Base-by-base conservation (phyloP, 2,888 invertebrate genomes). In the Lepidocyrtinus sp. region DNA sequence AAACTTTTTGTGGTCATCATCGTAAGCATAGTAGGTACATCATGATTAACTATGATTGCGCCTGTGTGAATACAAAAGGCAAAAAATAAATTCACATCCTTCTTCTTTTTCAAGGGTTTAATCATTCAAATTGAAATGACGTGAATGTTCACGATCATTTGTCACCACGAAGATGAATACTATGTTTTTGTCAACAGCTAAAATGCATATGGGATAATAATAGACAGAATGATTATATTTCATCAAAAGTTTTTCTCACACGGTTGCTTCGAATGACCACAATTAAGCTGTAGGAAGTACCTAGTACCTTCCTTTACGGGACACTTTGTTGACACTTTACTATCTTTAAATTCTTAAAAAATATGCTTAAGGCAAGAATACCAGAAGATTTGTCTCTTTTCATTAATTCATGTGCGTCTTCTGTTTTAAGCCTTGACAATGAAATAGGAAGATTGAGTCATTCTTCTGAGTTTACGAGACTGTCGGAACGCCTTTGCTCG, bases 281-380 rank as follows among this genome's bases (percentile, higher is more conserved):
- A 75, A 75, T 75, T 75, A 63, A 26, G 75, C 61, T 75, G 67
- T 68, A 74, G 75, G 75, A 75, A 75, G 75, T 75, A 69, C 75
- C 75, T 75, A 75, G 75, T 75, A 69, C 75, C 75, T 75, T 69
- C 75, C 68, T 50, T 21, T 26, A 17, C 22, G 15, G 26, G 22
- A 15, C 55, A 75, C 64, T 21, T 5, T 27, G 45, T 36, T 72
- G 72, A 72, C 72, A 72, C 63, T 63, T 63, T 72, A 46, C n/a
- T 24, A 24, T 63, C 24, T 7, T 25, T 45, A 27, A 64, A 24
- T n/a, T n/a, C n/a, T n/a, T n/a, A 65, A 19, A 50, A 64, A 72
- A 63, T 64, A n/a, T 2, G 74, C 74, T 74, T 27, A 17, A 21
- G 68, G 75, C 75, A 68, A 62, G 5, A 36, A 7, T 36, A 12